Evolutionary conservation across 2,113 vertebrate species (phyloP).

Genomic region (Tachycineta bicolor): DNA sequence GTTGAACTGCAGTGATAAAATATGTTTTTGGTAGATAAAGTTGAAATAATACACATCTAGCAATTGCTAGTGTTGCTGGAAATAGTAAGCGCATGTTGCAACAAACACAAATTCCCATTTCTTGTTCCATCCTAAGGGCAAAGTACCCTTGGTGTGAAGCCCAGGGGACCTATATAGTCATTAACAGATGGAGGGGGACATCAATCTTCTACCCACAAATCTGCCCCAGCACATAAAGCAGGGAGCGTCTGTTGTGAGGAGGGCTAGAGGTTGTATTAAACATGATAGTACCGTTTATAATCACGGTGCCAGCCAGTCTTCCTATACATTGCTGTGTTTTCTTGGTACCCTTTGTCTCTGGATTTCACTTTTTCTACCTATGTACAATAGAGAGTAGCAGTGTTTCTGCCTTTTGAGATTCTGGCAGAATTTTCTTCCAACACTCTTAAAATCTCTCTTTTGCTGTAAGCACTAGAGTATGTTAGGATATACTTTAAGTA

Average conservation of each 20-base stretch:
- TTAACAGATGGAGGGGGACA: conserved; percentile 57
- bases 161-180: conserved; percentile 24
- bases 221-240: conserved; percentile 32
- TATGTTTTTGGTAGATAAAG: conserved; percentile 21
- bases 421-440: neutral
- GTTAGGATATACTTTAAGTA: neutral
- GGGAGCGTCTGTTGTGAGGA: conserved; percentile 3
- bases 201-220: conserved; percentile 53
- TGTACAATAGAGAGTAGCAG: neutral
- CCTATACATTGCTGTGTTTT: neutral
- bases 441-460: neutral
- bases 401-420: neutral
- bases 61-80: neutral
- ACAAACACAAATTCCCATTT: conserved; percentile 33
- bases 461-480: neutral
- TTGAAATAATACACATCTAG: conserved; percentile 33
- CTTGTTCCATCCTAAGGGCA: conserved; percentile 56
- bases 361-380: neutral
- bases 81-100: neutral
- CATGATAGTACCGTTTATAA: neutral
- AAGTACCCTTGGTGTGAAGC: conserved; percentile 53
- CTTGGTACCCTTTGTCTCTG: neutral
- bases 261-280: conserved; percentile 28
- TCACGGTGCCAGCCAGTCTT: neutral
- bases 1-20: neutral